Percentiles rank a stretch among this genome's conserved stretches.
Evolutionary conservation across 2,113 vertebrate species (phyloP).

Genomic region (Strix uralensis): DNA sequence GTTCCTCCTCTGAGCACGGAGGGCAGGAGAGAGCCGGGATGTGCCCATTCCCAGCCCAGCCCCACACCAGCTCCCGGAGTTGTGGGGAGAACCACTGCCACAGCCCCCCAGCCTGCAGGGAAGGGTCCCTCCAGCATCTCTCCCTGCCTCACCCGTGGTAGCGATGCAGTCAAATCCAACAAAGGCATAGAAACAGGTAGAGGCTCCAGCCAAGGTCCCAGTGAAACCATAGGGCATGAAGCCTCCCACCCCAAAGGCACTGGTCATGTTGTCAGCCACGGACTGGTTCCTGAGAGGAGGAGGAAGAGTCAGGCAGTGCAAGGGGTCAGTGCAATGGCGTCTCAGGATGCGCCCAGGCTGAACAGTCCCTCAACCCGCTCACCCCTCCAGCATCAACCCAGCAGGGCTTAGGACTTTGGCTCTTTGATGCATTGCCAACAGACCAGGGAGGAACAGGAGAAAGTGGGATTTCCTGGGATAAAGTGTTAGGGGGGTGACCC

Average conservation of each 20-base stretch:
- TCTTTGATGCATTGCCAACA: background rate
- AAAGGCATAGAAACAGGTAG: conserved; percentile 88
- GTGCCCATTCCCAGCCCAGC: background rate
- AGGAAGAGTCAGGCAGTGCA: background rate
- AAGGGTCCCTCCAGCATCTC: background rate
- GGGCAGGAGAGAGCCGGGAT: background rate
- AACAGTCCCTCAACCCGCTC: background rate
- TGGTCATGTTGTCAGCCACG: conserved; percentile 59
- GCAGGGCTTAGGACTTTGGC: background rate
- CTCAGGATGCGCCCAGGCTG: background rate
- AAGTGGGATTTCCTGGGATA: background rate
- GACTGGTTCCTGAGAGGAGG: conserved; percentile 71
- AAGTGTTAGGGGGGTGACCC: background rate
- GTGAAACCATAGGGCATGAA: conserved; percentile 84
- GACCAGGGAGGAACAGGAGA: background rate
- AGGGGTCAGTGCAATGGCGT: background rate
- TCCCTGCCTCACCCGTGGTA: conserved; percentile 67
- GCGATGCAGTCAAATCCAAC: conserved; percentile 90
- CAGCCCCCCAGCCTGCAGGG: background rate
- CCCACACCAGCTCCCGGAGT: background rate
- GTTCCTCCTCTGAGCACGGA: background rate
- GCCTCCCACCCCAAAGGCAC: conserved; percentile 77
- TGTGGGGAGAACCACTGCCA: background rate
- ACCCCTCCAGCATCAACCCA: background rate
- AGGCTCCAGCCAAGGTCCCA: conserved; percentile 84